These are phyloP conservation scores for Scaptomyza montana DNA, from an alignment of 1,140 invertebrate genomes.

Conservation along the genomic window DNA sequence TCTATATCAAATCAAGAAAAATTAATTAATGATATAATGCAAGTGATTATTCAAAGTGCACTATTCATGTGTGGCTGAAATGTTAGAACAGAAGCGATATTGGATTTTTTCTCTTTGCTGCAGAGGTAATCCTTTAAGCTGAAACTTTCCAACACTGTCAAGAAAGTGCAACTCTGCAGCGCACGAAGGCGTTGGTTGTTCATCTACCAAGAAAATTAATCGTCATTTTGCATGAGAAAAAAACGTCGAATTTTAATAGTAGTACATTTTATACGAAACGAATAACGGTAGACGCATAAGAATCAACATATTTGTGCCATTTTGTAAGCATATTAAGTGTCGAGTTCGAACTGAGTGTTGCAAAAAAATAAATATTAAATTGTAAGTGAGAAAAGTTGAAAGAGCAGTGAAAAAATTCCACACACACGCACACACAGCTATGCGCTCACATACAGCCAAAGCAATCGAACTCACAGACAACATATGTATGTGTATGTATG, in stretches of 20 bases:
- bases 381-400: conserved; percentile 73
- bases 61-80: not conserved
- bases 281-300: conserved; percentile 68
- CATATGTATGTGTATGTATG: conserved; percentile 39
- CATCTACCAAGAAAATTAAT: conserved; percentile 74
- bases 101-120: not conserved
- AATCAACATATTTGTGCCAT: conserved; percentile 76
- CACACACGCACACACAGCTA: conserved; percentile 50
- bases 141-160: conserved; percentile 24
- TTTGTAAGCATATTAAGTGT: conserved; percentile 74
- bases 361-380: conserved; percentile 59
- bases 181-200: conserved; percentile 75
- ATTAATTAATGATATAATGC: not conserved
- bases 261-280: conserved; percentile 70
- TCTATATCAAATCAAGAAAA: conserved; percentile 1
- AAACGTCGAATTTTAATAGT: conserved; percentile 75
- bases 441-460: conserved; percentile 39
- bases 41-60: not conserved
- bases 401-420: conserved; percentile 80
- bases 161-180: conserved; percentile 45
- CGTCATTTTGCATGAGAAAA: conserved; percentile 81
- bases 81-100: not conserved
- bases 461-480: conserved; percentile 50
- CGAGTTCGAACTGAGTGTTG: conserved; percentile 69
- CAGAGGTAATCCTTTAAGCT: conserved; percentile 2